A percentile compares a stretch with the other conserved stretches of the same genome.
phyloP scores from a whole-genome alignment of 1,140 invertebrate genomes.

The Asbolus verrucosus region DNA sequence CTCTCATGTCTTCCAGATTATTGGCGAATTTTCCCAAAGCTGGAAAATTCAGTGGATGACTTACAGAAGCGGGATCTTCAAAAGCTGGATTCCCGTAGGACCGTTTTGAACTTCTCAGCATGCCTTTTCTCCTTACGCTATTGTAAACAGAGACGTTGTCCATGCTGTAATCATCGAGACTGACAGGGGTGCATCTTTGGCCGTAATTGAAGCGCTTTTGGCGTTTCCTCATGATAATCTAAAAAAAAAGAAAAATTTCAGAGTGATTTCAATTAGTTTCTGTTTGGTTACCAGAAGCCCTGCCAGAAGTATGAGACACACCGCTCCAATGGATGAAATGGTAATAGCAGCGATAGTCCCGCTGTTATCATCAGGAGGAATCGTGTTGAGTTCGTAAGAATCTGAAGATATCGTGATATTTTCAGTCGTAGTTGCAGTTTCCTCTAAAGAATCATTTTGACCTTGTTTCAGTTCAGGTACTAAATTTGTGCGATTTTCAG shows the following conservation, averaged over 20 bases:
- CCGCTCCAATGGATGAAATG: constrained; percentile 68
- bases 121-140: constrained; percentile 78
- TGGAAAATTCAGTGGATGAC: constrained; percentile 79
- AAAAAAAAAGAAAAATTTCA: constrained; percentile 59
- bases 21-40: constrained; percentile 79
- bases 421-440: constrained; percentile 27
- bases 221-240: constrained; percentile 79
- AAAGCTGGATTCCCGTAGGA: constrained; percentile 94
- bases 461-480: too few relatives aligned
- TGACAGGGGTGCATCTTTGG: constrained; percentile 87
- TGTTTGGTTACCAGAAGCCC: constrained; percentile 71
- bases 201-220: constrained; percentile 78
- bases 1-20: constrained; percentile 78
- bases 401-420: constrained; percentile 8
- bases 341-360: constrained; percentile 69
- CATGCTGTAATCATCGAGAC: constrained; percentile 88
- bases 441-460: too few relatives aligned
- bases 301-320: constrained; percentile 73
- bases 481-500: too few relatives aligned
- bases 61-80: constrained; percentile 84
- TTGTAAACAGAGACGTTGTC: constrained; percentile 89
- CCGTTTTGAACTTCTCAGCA: constrained; percentile 80
- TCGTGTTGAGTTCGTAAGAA: constrained; percentile 33
- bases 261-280: too few relatives aligned
- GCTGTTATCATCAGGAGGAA: constrained; percentile 48